Percentiles rank a stretch among this genome's conserved stretches.
phyloP scores from a whole-genome alignment of 2,797 vertebrate genomes.

The Apogon hyalosoma region DNA sequence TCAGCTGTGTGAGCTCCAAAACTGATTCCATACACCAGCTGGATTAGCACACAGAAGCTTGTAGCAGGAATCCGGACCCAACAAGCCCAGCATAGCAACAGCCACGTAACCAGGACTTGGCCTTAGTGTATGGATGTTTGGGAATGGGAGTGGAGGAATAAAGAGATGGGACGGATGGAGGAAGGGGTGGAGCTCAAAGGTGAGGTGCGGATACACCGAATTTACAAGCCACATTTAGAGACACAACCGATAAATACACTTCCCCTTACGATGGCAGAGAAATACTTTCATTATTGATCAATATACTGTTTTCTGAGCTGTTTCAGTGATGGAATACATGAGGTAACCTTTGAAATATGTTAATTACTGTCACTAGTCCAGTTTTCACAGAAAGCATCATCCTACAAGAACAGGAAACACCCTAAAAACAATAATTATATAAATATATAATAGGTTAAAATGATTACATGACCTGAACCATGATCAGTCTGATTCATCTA shows the following conservation, averaged over 20 bases:
- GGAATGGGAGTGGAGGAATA: constrained; percentile 53
- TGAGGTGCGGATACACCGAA: constrained; percentile 1
- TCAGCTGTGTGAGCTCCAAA: constrained; percentile 31
- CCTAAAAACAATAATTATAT: neutral
- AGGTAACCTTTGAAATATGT: neutral
- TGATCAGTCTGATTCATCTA: neutral
- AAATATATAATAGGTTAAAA: neutral
- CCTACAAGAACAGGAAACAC: neutral
- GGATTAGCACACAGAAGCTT: constrained; percentile 45
- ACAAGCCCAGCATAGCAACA: constrained; percentile 67
- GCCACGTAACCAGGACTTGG: constrained; percentile 64
- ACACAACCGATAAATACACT: constrained; percentile 1
- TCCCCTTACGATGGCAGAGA: neutral
- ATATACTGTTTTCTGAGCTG: neutral
- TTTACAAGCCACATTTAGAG: neutral
- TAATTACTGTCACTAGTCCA: neutral
- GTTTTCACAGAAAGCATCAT: constrained; percentile 3
- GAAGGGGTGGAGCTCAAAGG: constrained; percentile 47
- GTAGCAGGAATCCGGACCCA: constrained; percentile 30
- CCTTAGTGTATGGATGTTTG: constrained; percentile 50
- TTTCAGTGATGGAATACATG: neutral
- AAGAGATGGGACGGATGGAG: constrained; percentile 51
- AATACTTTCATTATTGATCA: constrained; percentile 3
- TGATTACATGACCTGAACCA: neutral
- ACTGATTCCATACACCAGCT: constrained; percentile 32